Percentiles rank a stretch among this genome's conserved stretches.
Evolutionary conservation across 2,888 invertebrate species (phyloP).

Genomic region (Zaprionus lineosus): DNA sequence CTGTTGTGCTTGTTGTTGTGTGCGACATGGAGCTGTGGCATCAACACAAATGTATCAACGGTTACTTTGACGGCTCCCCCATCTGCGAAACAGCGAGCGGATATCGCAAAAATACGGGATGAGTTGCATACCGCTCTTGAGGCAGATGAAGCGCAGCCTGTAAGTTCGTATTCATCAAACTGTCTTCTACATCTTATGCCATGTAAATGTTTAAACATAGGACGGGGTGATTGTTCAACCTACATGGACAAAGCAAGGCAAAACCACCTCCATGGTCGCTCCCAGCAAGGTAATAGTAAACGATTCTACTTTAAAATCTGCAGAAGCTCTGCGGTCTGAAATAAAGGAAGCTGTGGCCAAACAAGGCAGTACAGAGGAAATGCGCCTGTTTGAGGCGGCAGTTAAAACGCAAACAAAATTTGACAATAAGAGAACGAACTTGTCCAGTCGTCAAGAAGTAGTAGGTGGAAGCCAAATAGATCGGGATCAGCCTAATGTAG

Average conservation of each 20-base stretch:
- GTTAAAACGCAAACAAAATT: constrained; percentile 24
- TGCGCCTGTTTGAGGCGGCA: constrained; percentile 39
- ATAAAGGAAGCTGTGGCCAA: constrained; percentile 41
- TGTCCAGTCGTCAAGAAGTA: too few species aligned
- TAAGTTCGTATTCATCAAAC: too few species aligned
- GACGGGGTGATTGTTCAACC: constrained; percentile 77
- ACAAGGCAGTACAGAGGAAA: constrained; percentile 42
- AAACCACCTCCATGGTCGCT: background rate
- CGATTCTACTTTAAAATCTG: constrained; percentile 42
- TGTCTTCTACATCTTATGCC: too few species aligned
- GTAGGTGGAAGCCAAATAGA: background rate
- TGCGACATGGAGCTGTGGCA: constrained; percentile 6
- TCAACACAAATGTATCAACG: too few species aligned
- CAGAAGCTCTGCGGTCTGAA: constrained; percentile 45
- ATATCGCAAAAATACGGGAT: constrained; percentile 72
- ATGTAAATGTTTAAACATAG: too few species aligned
- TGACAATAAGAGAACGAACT: too few species aligned
- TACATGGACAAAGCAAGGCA: constrained; percentile 65
- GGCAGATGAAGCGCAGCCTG: constrained; percentile 38
- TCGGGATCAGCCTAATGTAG: constrained; percentile 66
- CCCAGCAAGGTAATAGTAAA: constrained; percentile 67
- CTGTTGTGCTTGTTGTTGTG: constrained; percentile 28
- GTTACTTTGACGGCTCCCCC: too few species aligned
- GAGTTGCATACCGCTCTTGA: constrained; percentile 72
- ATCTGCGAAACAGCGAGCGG: constrained; percentile 43